Evolutionary conservation across 2,113 vertebrate genomes (phyloP).

Genomic region (Pedetes capensis): DNA sequence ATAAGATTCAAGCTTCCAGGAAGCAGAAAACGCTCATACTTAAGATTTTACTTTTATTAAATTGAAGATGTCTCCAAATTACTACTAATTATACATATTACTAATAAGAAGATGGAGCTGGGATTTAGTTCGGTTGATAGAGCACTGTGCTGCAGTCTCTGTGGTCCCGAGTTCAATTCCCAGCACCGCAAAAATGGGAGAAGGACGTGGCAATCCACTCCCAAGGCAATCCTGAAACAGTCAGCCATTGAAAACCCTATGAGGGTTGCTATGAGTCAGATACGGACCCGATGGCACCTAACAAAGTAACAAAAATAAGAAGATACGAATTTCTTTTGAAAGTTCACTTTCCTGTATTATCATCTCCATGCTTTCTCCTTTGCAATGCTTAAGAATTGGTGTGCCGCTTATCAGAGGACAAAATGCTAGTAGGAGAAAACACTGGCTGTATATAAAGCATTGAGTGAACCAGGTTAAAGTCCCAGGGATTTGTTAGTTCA

Average conservation of each 20-base stretch:
- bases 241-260: too few species aligned
- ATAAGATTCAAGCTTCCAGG: not conserved
- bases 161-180: too few species aligned
- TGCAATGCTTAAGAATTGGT: fast-evolving
- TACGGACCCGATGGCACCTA: too few species aligned
- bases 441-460: not conserved
- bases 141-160: too few species aligned
- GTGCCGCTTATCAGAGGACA: not conserved
- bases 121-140: too few species aligned
- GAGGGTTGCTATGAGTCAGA: too few species aligned
- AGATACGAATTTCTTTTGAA: not conserved
- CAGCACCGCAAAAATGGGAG: too few species aligned
- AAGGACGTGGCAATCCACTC: too few species aligned
- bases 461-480: not conserved
- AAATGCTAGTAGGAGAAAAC: not conserved
- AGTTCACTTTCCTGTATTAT: not conserved
- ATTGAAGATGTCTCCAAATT: not conserved
- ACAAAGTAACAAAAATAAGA: too few species aligned
- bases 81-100: too few species aligned
- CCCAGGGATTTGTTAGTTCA: not conserved
- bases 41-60: not conserved
- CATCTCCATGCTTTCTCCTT: not conserved
- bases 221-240: too few species aligned
- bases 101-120: too few species aligned
- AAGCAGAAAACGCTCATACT: not conserved